Evolutionary conservation across 1,140 invertebrate genomes (phyloP), one percentile per base, ranked within the genome.

Genomic region (Drosophila miranda): DNA sequence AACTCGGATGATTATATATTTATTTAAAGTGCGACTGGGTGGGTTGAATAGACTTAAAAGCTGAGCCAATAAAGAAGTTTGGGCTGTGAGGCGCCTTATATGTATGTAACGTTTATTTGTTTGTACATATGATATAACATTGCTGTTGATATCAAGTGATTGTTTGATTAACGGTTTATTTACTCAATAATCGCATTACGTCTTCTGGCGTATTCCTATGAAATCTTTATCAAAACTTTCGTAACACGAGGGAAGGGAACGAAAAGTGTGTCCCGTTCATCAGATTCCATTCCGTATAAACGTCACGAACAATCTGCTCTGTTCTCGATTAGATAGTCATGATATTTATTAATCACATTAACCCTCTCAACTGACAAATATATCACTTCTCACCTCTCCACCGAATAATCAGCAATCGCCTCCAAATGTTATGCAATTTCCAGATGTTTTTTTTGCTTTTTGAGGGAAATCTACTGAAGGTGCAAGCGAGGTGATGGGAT

Each of bases 331-430:
- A 84, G 80, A 81, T 80, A 74, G 63, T 73, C 77, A 66, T 84
- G 77, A 86, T 84, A 86, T 84, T 84, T 80, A 86, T 86, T 77
- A 80, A 86, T 62, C 52, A 59, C 49, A 73, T 86, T 81, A 66
- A 60, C 66, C 63, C 66, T 49, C 66, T 56, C 66, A 26, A 34
- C 75, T 59, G 53, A 77, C 73, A 69, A 80, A 76, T 72, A 83
- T 56, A 56, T 50, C 55, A 73, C 62, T 83, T 83, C 63, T 75
- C 63, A 78, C 69, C 67, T 77, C 21, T 13, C 11, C 34, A 13
- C 11, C 43, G 21, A 34, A 23, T 61, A 57, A 44, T 14, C 21
- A 16, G 16, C 44, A 73, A 58, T 41, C 60, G 70, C 73, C 56
- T 76, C 54, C 56, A 54, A 81, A 44, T 59, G 44, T 82, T 73